Percentiles rank a stretch among this genome's conserved stretches.
phyloP scores from a whole-genome alignment of 2,888 invertebrate species.

The Phyto melanocephala region DNA sequence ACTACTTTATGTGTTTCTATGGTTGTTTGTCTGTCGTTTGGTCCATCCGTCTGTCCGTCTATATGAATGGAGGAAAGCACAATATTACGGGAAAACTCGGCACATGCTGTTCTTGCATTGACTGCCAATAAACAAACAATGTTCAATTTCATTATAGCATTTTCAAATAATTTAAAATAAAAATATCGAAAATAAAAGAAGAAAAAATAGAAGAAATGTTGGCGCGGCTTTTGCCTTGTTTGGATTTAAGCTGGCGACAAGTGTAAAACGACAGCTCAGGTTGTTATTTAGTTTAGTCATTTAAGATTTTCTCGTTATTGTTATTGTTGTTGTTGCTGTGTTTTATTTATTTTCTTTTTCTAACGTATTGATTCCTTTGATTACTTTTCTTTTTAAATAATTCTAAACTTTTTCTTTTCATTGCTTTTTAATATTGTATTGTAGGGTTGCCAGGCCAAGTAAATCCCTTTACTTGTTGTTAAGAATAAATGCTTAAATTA shows the following conservation, averaged over 20 bases:
- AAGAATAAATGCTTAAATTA: too few relatives aligned
- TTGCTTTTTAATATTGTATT: constrained; percentile 24
- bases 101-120: constrained; percentile 57
- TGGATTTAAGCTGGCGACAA: constrained; percentile 75
- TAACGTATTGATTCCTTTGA: neutral
- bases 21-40: too few relatives aligned
- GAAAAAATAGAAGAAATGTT: constrained; percentile 55
- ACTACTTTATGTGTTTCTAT: neutral
- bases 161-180: constrained; percentile 60
- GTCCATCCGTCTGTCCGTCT: neutral
- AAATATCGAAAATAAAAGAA: constrained; percentile 10
- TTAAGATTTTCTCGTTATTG: neutral
- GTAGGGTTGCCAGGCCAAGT: constrained; percentile 38
- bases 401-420: constrained; percentile 34
- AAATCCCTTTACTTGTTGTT: too few relatives aligned
- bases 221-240: constrained; percentile 72
- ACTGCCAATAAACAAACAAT: constrained; percentile 23
- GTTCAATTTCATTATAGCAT: constrained; percentile 51
- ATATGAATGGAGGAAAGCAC: neutral
- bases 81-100: constrained; percentile 24
- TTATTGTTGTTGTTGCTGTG: neutral
- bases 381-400: constrained; percentile 34
- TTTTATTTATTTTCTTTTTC: neutral
- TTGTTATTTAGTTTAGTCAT: constrained; percentile 32
- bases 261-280: constrained; percentile 74